Base-by-base conservation (phyloP, 2,797 vertebrate species). In the Spinus pinus region DNA sequence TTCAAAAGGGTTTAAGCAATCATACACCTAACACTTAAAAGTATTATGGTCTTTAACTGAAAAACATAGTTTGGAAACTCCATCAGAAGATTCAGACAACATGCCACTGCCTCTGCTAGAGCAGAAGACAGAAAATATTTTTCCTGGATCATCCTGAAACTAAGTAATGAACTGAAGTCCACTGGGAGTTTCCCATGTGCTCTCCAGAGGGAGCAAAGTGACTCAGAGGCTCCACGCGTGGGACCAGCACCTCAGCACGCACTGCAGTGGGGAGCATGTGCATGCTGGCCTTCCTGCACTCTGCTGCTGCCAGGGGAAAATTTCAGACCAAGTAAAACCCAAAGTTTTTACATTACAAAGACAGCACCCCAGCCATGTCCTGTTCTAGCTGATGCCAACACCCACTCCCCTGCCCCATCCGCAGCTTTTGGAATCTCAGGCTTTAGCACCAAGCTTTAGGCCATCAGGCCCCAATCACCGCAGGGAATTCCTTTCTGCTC, bases 381-480 rank as follows among this genome's bases (percentile, higher is more conserved):
- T 97, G 94, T 85, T 97, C 87, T 90, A 97, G 97, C 95, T 96
- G 90, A 97, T 81, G 94, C 95, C 98, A 97, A 94, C 60, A 77
- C 56, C 91, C 42, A 0, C 19, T 75, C 42, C 71, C 95, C 96
- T 96, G 94, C 46, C 41, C 13, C 2, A 4, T 13, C 13, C 93
- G 72, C 49, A 69, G 57, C 96, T 93, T 82, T 78, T 91, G 97
- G 96, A 96, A 98, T 91, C 81, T 47, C 91, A 97, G 97, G 96
- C 97, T 96, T 85, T 91, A 98, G 97, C 97, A 98, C 81, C 95
- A 96, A 96, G 54, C 54, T 58, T 33, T 20, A 41, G 78, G 95
- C 87, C 51, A 84, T 88, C 97, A 98, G 97, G 96, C 97, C 84
- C 83, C 97, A 97, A 81, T 97, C 96, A 95, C 93, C 85, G 97